Percentiles rank a stretch among this genome's conserved stretches.
Conservation (phyloP, 2,797 vertebrate species). For the Hipposideros larvatus region DNA sequence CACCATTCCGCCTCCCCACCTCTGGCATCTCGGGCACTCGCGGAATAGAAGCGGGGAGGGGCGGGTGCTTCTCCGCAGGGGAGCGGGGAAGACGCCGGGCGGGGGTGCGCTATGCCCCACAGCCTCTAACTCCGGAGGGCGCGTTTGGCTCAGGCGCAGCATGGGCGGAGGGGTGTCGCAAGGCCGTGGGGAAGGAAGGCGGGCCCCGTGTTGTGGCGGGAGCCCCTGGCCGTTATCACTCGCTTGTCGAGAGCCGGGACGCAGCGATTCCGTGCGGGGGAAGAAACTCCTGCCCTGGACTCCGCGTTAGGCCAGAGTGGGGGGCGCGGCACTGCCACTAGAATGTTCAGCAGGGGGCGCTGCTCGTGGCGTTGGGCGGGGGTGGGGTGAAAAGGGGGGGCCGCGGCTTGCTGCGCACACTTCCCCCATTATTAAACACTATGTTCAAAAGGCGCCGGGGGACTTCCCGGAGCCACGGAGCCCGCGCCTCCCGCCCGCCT, state of each 20-base stretch:
- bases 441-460: constrained; percentile 90
- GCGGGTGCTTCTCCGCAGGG: not conserved
- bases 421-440: constrained; percentile 83
- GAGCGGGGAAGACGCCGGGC: not conserved
- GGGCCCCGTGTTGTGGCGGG: not conserved
- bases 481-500: constrained; percentile 83
- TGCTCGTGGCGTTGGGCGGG: constrained; percentile 70
- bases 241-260: not conserved
- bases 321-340: constrained; percentile 7
- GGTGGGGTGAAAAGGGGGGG: constrained; percentile 73
- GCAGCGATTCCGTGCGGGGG: accelerated
- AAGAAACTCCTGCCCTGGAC: not conserved
- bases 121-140: not conserved
- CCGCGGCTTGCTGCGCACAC: constrained; percentile 71
- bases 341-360: constrained; percentile 75
- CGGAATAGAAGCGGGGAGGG: not conserved
- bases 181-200: not conserved
- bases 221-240: not conserved
- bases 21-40: not conserved
- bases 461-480: constrained; percentile 90
- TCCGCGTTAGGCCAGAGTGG: not conserved
- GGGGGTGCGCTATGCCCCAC: not conserved
- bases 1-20: not conserved
- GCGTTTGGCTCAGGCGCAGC: not conserved
- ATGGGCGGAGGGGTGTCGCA: not conserved